Conservation (phyloP, 2,113 vertebrate genomes). For the Grallaria varia region DNA sequence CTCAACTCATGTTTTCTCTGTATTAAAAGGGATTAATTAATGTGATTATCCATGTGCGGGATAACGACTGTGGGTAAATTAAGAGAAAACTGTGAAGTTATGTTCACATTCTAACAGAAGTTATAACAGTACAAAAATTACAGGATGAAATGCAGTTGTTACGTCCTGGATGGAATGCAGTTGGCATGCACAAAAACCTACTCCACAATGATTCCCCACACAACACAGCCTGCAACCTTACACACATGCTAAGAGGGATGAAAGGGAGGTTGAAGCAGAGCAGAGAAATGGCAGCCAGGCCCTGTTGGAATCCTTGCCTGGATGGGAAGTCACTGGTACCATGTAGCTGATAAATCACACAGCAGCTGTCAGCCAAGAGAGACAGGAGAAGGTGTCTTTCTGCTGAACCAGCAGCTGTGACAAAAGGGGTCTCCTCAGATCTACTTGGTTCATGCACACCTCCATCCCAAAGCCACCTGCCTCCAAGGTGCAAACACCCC, state of each 20-base stretch:
- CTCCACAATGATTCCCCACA: not conserved
- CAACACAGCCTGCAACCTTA: not conserved
- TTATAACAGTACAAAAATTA: not conserved
- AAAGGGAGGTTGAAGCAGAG: not conserved
- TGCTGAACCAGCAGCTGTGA: not conserved
- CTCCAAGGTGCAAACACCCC: too few relatives aligned
- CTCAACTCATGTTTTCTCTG: not conserved
- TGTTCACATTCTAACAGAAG: not conserved
- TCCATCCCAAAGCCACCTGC: not conserved
- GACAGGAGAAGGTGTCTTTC: not conserved
- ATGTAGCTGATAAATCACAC: not conserved
- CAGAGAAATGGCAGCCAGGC: not conserved
- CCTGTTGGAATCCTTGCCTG: not conserved
- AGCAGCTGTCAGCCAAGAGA: not conserved
- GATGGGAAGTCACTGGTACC: accelerated
- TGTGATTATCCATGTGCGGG: not conserved
- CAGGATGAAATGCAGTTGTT: not conserved
- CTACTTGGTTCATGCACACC: not conserved
- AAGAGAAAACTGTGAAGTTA: not conserved
- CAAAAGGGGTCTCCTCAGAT: not conserved
- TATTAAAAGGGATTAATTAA: not conserved
- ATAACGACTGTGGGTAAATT: not conserved
- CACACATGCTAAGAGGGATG: not conserved
- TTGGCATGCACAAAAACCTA: not conserved
- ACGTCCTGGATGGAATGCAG: not conserved